Evolutionary conservation across 2,797 vertebrate genomes (phyloP), one percentile per base, ranked within the genome.

Genomic region (Danio kyathit): DNA sequence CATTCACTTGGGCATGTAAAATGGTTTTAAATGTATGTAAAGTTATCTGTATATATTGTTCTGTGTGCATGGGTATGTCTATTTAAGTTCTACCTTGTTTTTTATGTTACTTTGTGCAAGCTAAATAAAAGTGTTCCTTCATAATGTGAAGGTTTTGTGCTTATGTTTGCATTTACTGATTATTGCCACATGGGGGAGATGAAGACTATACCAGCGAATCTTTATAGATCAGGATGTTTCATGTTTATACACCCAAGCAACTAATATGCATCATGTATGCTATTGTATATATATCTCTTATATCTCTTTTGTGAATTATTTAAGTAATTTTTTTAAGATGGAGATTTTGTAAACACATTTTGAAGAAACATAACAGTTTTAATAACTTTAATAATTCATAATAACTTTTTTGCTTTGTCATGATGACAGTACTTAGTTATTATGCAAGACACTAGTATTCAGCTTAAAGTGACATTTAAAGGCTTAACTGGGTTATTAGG

Each of bases 131-230:
- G 3, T 74, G 19, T 46, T 72, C 7, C 76, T 63, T 40, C 49
- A 52, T 59, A 52, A 69, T 75, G 72, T 46, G 40, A 43, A 49
- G 60, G 69, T 17, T 51, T 59, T 17, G 29, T 77, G 17, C 17
- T 75, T 44, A 60, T 78, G 54, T 63, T 6, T 78, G 61, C 49
- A 12, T 16, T 52, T 64, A 49, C 48, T 44, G 3, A 48, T 60
- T 77, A 29, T 56, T 44, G 52, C 86, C 92, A 85, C 66, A 66
- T 89, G 83, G 87, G 88, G 88, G 89, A 69, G 81, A 82, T 14
- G 78, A 67, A 54, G 46, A 12, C 57, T n/a, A 9, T 29, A 29
- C 29, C 11, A 6, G 7, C 19, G 7, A 11, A 41, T 63, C 5
- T 10, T 41, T 10, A 59, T 10, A 59, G 21, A 59, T 29, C 12